Percentiles rank a stretch among this genome's conserved stretches.
Conservation (phyloP, 2,797 vertebrate species). For the Steatocranus sp. region DNA sequence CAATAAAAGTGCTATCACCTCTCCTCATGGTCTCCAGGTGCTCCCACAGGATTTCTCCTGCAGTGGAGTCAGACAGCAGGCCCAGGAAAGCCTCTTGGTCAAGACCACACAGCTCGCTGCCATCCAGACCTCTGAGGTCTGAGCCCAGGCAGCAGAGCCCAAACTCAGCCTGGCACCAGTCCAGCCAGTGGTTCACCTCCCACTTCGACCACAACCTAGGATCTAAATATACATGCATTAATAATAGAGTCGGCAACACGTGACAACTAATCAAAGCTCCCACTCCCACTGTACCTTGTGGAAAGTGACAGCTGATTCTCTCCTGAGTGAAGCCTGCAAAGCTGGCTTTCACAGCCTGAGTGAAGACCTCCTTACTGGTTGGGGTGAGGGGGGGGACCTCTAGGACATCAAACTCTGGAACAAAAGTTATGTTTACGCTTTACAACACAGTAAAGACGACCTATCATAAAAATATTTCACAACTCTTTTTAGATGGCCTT, state of each 20-base stretch:
- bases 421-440: background rate
- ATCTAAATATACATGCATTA: conserved; percentile 31
- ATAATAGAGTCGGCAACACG: background rate
- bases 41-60: conserved; percentile 75
- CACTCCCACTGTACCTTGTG: conserved; percentile 34
- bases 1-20: conserved; percentile 32
- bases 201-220: conserved; percentile 64
- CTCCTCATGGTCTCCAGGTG: conserved; percentile 70
- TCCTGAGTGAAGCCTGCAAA: conserved; percentile 69
- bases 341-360: conserved; percentile 61
- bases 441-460: background rate
- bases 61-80: conserved; percentile 57
- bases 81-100: conserved; percentile 61
- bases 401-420: conserved; percentile 55
- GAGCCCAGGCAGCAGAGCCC: conserved; percentile 51
- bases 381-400: conserved; percentile 70
- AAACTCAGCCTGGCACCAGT: conserved; percentile 73
- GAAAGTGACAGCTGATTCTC: conserved; percentile 51
- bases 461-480: background rate
- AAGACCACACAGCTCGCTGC: conserved; percentile 56
- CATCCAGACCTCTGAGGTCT: conserved; percentile 53
- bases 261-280: background rate
- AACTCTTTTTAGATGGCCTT: no score
- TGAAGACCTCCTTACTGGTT: conserved; percentile 71
- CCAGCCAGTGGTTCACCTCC: conserved; percentile 73